Conservation (phyloP, 1,140 invertebrate species). For the Aphelenchoides fujianensis region DNA sequence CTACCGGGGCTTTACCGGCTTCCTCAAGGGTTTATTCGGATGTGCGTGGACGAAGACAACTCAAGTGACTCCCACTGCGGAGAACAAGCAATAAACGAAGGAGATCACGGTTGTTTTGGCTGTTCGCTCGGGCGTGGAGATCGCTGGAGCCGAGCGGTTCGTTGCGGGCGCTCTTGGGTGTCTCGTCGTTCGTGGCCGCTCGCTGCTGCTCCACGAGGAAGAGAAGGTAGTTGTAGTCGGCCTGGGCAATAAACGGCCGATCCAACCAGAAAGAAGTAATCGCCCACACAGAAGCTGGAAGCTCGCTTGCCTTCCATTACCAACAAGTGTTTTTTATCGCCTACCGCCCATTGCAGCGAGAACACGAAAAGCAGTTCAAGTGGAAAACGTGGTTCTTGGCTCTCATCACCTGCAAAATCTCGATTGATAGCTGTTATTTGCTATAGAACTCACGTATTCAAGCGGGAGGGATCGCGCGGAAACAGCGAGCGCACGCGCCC, state of each 20-base stretch:
- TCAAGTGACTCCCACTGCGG: too few relatives aligned
- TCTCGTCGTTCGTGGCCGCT: too few relatives aligned
- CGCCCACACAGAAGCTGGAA: constrained; percentile 16
- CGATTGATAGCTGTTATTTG: too few relatives aligned
- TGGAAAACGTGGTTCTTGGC: neutral
- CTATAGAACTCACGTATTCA: too few relatives aligned
- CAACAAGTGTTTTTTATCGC: neutral
- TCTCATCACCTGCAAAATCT: too few relatives aligned
- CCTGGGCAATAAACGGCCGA: neutral
- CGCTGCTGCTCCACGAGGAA: too few relatives aligned
- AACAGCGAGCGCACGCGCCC: neutral
- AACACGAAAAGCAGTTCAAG: constrained; percentile 1
- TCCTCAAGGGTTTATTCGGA: too few relatives aligned
- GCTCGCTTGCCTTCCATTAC: neutral
- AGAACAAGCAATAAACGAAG: too few relatives aligned
- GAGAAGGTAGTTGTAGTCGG: too few relatives aligned
- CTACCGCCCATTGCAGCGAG: constrained; percentile 2
- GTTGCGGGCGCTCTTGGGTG: neutral
- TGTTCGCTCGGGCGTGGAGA: neutral
- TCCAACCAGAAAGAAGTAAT: neutral
- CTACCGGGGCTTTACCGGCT: too few relatives aligned
- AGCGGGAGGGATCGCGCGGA: neutral
- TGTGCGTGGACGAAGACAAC: too few relatives aligned
- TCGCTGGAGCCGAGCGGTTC: neutral
- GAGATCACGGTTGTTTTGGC: too few relatives aligned